phyloP scores from a whole-genome alignment of 2,113 vertebrate species.

The Grammomys surdaster region DNA sequence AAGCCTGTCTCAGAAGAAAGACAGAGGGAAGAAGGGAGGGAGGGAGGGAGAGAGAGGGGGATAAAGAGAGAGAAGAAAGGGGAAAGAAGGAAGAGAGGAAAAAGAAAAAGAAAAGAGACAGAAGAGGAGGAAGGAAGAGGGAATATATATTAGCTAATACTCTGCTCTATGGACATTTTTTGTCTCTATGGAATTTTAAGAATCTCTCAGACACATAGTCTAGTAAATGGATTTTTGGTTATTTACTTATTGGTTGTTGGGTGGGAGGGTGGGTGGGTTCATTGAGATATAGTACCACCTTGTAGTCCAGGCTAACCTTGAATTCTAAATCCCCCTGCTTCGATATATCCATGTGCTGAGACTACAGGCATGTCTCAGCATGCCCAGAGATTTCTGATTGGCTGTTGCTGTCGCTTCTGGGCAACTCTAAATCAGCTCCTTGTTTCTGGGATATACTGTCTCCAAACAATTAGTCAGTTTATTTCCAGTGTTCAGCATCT shows the following conservation, averaged over 20 bases:
- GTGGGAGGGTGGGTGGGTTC: not conserved
- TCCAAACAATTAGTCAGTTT: not conserved
- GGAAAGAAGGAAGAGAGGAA: not conserved
- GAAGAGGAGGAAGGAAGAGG: not conserved
- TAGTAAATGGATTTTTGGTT: not conserved
- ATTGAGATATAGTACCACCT: not conserved
- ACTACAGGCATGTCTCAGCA: not conserved
- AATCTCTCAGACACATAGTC: constrained; percentile 27
- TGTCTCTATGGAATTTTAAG: constrained; percentile 7
- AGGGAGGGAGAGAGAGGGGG: not conserved
- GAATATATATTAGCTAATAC: constrained; percentile 55
- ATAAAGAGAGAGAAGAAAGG: too few relatives aligned
- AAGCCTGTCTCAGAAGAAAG: too few relatives aligned
- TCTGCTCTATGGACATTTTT: not conserved
- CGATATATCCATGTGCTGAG: not conserved
- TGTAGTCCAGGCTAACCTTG: not conserved
- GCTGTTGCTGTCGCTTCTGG: not conserved
- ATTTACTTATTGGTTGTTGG: not conserved
- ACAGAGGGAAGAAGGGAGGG: not conserved
- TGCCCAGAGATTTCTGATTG: not conserved
- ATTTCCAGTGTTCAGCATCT: constrained; percentile 32
- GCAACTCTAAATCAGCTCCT: constrained; percentile 32
- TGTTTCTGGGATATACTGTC: not conserved
- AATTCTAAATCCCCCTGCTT: not conserved
- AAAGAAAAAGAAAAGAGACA: too few relatives aligned